These are phyloP conservation scores for Murina feae DNA, from an alignment of 2,113 vertebrate genomes.

Conservation along the genomic window DNA sequence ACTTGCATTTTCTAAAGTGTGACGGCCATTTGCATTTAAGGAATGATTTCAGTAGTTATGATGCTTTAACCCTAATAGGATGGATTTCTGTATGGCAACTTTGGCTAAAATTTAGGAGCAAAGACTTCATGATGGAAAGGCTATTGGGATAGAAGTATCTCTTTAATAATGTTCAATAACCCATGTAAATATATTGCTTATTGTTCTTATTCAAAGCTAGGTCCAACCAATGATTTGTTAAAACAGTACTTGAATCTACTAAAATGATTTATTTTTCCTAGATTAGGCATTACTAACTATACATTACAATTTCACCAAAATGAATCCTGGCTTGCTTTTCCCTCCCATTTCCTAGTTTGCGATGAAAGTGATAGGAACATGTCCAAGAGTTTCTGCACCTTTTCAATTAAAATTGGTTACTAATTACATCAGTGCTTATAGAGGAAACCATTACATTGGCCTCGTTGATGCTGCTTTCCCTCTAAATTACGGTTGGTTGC, in stretches of 20 bases:
- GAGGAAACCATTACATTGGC: constrained; percentile 41
- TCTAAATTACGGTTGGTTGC: constrained; percentile 34
- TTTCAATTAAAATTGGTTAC: constrained; percentile 51
- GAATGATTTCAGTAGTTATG: not conserved
- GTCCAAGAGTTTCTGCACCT: constrained; percentile 2
- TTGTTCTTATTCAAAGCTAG: not conserved
- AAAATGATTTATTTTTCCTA: not conserved
- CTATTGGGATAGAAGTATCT: not conserved
- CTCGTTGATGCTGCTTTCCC: constrained; percentile 21
- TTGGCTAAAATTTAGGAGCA: not conserved
- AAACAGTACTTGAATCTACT: not conserved
- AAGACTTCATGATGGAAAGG: not conserved
- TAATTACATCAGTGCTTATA: constrained; percentile 39
- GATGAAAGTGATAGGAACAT: not conserved
- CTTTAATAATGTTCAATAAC: not conserved
- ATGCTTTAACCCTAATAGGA: not conserved
- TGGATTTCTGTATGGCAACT: not conserved
- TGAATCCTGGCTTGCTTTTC: not conserved
- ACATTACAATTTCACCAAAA: not conserved
- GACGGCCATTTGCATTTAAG: not conserved
- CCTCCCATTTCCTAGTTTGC: not conserved
- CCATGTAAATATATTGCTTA: not conserved
- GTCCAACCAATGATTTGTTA: not conserved
- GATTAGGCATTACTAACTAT: not conserved
- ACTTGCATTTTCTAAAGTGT: not conserved